Evolutionary conservation across 2,888 invertebrate species (phyloP).

Genomic region (Bruchidius siliquastri): DNA sequence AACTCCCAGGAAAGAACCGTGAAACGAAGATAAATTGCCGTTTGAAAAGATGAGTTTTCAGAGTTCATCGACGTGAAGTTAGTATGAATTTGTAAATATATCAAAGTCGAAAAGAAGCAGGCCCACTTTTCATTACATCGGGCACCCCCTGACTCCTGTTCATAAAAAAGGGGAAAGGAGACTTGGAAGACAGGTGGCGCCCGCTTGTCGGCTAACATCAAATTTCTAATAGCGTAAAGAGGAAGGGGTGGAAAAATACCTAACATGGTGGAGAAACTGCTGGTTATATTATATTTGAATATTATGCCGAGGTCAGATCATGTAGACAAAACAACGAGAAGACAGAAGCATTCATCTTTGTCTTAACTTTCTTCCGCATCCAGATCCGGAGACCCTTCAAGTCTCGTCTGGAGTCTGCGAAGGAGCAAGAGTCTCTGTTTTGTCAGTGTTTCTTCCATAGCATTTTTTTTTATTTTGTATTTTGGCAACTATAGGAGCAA

Average conservation of each 20-base stretch:
- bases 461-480: conserved; percentile 7
- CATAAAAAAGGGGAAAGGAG: not conserved
- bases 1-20: conserved; percentile 36
- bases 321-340: too few species aligned
- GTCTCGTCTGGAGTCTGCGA: too few species aligned
- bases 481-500: conserved; percentile 11
- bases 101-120: conserved; percentile 47
- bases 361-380: too few species aligned
- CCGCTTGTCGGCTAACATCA: conserved; percentile 24
- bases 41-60: conserved; percentile 48
- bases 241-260: not conserved
- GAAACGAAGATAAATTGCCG: conserved; percentile 49
- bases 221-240: not conserved
- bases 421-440: too few species aligned
- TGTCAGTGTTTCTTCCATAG: conserved; percentile 1
- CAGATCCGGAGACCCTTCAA: too few species aligned
- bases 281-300: not conserved
- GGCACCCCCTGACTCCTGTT: conserved; percentile 7
- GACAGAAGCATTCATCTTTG: too few species aligned
- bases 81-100: conserved; percentile 49
- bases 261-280: not conserved
- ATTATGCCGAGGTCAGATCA: too few species aligned
- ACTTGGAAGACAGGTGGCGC: conserved; percentile 27
- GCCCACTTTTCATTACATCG: conserved; percentile 46
- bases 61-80: conserved; percentile 49